phyloP scores from a whole-genome alignment of 2,113 vertebrate species.

The Phaethon lepturus region DNA sequence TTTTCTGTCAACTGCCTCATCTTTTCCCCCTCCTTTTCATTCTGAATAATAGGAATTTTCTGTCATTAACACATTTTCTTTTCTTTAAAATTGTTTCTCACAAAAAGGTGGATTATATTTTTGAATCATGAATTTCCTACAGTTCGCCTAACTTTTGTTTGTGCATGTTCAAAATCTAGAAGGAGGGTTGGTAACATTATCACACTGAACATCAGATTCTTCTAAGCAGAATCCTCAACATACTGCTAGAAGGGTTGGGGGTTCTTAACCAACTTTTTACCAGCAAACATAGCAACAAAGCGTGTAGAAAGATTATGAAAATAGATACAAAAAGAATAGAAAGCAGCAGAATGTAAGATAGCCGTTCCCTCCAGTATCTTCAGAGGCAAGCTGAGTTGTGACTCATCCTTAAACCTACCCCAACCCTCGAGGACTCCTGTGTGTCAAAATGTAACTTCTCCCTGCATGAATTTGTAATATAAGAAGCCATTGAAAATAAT shows the following conservation, averaged over 20 bases:
- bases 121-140: constrained; percentile 1
- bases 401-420: constrained; percentile 25
- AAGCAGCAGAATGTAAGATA: neutral
- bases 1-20: neutral
- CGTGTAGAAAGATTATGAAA: constrained; percentile 37
- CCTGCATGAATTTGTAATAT: neutral
- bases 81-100: neutral
- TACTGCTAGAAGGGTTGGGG: neutral
- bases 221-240: constrained; percentile 25
- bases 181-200: neutral
- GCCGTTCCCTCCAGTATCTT: constrained; percentile 16
- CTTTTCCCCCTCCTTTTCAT: neutral
- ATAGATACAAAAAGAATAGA: neutral
- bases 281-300: constrained; percentile 6
- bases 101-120: neutral
- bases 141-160: neutral
- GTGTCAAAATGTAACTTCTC: neutral
- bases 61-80: neutral
- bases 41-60: constrained; percentile 14
- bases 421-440: neutral
- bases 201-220: constrained; percentile 12
- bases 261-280: neutral
- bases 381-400: constrained; percentile 22
- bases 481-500: neutral
- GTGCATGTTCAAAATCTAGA: constrained; percentile 30